phyloP scores from a whole-genome alignment of 1,140 invertebrate species.

The Platyscapa corneri region DNA sequence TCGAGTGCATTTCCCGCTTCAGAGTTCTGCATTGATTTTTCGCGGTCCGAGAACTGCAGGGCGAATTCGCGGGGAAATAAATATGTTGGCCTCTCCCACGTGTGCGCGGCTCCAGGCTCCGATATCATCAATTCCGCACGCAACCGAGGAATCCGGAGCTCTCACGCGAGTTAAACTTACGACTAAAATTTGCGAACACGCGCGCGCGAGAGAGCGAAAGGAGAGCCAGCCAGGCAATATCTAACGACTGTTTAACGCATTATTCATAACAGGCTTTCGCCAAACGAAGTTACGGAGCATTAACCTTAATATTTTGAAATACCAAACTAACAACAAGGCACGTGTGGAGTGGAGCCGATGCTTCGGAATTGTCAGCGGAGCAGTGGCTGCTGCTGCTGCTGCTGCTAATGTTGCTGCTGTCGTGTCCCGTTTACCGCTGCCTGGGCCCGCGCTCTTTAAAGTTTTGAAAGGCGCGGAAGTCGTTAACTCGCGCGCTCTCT shows the following conservation, averaged over 20 bases:
- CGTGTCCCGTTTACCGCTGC: too few species aligned
- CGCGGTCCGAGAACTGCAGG: neutral
- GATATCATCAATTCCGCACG: slow-evolving; percentile 20
- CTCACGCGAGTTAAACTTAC: slow-evolving; percentile 34
- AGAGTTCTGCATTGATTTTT: neutral
- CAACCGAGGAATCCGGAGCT: slow-evolving; percentile 15
- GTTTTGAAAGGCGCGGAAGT: slow-evolving; percentile 46
- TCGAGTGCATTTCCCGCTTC: too few species aligned
- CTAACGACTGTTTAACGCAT: slow-evolving; percentile 37
- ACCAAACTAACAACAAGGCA: neutral
- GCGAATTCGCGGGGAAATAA: too few species aligned
- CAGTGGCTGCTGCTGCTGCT: neutral
- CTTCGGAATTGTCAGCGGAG: slow-evolving; percentile 37
- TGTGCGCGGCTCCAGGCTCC: too few species aligned
- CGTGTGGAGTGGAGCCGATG: neutral
- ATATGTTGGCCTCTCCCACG: too few species aligned
- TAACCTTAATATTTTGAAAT: slow-evolving; percentile 49
- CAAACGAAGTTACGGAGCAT: slow-evolving; percentile 46
- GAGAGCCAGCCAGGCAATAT: neutral
- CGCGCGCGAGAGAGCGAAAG: neutral
- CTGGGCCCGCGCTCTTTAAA: too few species aligned
- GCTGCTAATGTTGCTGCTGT: too few species aligned
- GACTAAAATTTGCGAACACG: slow-evolving; percentile 14
- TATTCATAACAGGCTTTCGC: slow-evolving; percentile 50
- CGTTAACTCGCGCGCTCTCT: slow-evolving; percentile 21